Evolutionary conservation across 2,797 vertebrate genomes (phyloP), one percentile per base, ranked within the genome.

Genomic region (Pseudochaenichthys georgianus): DNA sequence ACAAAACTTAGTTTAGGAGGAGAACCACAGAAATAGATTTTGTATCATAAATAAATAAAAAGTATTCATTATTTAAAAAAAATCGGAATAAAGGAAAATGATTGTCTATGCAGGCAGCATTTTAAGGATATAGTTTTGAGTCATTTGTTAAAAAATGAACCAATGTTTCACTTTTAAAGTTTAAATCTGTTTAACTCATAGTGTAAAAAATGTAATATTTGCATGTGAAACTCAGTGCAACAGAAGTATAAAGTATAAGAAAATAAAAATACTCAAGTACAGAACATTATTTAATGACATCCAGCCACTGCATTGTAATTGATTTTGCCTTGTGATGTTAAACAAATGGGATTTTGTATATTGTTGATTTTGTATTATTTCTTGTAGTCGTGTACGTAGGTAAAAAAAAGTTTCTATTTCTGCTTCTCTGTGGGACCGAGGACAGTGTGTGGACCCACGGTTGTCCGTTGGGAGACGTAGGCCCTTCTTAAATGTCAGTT

Each of bases 401-500:
- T 28, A 28, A 28, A 28, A 28, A 28, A 5, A 28, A 4, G 28
- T 5, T 28, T 28, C 28, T 28, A 28, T 28, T 28, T 28, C 28
- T 28, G 28, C 28, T 28, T 28, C 4, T 28, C 28, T 5, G 28
- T 28, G 28, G 28, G 28, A 28, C 28, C 4, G 9, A 42, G 73
- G 70, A 80, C 70, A 73, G 53, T 55, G 63, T 63, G 47, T 65
- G 64, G 47, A 61, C 53, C 31, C 16, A 41, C 53, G 19, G 28
- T 48, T 63, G 48, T 82, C 74, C 69, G 66, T 8, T 5, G 78
- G 68, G 76, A 88, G 19, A 43, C 63, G 47, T 38, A 52, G 66
- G 55, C 31, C 21, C 50, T 79, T 51, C 81, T 28, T 42, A 48
- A 38, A 69, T 46, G 46, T 64, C 21, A 47, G 9, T 54, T 38